These are phyloP conservation scores for Urocynchramus pylzowi DNA, from an alignment of 2,113 vertebrate genomes.

Conservation along the genomic window DNA sequence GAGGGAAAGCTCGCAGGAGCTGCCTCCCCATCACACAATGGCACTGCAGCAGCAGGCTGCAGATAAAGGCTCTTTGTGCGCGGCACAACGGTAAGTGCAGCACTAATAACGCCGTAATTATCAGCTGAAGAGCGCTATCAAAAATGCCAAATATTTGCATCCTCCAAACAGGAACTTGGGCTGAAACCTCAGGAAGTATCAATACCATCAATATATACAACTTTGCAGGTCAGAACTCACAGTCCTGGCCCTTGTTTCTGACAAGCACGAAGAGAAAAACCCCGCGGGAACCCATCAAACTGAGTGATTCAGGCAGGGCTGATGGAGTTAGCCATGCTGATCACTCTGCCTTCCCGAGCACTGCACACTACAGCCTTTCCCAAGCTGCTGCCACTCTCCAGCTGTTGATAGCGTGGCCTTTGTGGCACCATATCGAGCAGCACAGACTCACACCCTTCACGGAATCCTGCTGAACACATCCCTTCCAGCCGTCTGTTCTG, in stretches of 20 bases:
- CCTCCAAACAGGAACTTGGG: not conserved
- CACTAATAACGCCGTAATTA: not conserved
- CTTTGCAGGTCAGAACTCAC: not conserved
- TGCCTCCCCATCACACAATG: not conserved
- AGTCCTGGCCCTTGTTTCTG: not conserved
- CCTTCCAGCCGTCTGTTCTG: fast-evolving
- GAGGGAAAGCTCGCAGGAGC: not conserved
- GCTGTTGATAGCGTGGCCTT: not conserved
- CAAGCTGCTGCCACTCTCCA: not conserved
- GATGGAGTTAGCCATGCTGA: not conserved
- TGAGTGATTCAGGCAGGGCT: not conserved
- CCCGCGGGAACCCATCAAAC: not conserved
- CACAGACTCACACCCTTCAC: not conserved
- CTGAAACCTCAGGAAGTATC: not conserved
- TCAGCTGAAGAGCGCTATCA: not conserved
- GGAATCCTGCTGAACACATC: fast-evolving
- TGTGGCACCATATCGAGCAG: not conserved
- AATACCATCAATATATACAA: not conserved
- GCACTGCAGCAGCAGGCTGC: not conserved
- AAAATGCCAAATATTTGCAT: not conserved
- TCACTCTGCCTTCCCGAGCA: not conserved
- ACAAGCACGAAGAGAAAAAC: not conserved
- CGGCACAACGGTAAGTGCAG: not conserved
- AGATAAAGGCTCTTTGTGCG: not conserved
- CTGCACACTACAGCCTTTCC: fast-evolving